Conservation (phyloP, 2,113 vertebrate genomes). For the Plecturocebus donacophilus region DNA sequence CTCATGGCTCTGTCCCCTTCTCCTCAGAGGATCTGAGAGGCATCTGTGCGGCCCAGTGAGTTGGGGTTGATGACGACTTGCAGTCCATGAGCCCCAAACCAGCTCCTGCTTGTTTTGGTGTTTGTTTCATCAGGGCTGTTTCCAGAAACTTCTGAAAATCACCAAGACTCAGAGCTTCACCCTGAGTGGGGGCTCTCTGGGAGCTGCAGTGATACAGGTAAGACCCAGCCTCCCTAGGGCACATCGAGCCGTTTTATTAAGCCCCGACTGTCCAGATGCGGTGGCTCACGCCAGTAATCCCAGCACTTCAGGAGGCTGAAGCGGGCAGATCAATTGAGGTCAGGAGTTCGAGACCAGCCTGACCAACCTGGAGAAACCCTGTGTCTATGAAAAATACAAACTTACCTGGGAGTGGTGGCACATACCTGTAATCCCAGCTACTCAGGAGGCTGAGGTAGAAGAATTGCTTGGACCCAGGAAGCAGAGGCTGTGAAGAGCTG, state of each 20-base stretch:
- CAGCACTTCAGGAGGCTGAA: too few species aligned
- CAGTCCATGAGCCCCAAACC: neutral
- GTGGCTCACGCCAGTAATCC: too few species aligned
- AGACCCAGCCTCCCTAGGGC: neutral
- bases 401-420: too few species aligned
- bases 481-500: too few species aligned
- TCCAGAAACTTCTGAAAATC: slow-evolving; percentile 21
- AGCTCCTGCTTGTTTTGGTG: neutral
- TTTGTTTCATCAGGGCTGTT: slow-evolving; percentile 32
- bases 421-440: too few species aligned
- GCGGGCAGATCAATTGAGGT: too few species aligned
- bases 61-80: too few species aligned
- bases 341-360: too few species aligned
- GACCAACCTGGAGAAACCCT: too few species aligned
- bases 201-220: neutral
- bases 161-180: neutral
- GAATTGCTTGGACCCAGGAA: too few species aligned
- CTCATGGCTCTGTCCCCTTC: neutral
- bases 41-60: neutral
- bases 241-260: neutral
- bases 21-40: neutral
- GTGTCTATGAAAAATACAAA: too few species aligned
- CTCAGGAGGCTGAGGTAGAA: too few species aligned
- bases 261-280: neutral
- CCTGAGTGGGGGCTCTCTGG: neutral